Conservation (phyloP, 2,113 vertebrate species). For the Oryzias curvinotus region DNA sequence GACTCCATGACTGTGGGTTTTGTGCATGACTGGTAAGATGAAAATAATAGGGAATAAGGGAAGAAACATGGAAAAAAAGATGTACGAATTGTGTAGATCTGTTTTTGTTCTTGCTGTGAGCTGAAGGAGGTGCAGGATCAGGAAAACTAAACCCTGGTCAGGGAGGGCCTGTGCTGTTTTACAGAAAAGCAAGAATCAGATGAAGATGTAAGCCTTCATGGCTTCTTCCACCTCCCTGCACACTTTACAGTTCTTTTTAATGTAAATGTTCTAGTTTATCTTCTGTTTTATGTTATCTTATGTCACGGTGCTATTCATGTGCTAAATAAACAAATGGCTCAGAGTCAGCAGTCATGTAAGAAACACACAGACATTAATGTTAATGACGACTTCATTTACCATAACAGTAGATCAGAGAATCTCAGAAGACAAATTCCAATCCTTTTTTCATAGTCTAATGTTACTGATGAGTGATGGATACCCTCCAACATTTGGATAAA, state of each 20-base stretch:
- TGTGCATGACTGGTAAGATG: constrained; percentile 12
- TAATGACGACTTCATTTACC: neutral
- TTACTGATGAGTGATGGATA: constrained; percentile 24
- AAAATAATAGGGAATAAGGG: constrained; percentile 2
- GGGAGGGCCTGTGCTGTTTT: constrained; percentile 4
- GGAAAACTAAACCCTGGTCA: neutral
- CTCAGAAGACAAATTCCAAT: constrained; percentile 22
- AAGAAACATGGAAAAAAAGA: constrained; percentile 3
- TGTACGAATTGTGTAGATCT: too few species aligned
- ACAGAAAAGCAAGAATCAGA: neutral
- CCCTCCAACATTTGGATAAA: constrained; percentile 27
- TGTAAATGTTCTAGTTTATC: too few species aligned
- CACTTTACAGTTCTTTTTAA: too few species aligned
- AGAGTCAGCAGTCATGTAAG: constrained; percentile 18
- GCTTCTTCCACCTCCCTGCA: too few species aligned
- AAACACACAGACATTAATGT: constrained; percentile 1
- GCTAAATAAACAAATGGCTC: neutral
- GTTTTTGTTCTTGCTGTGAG: too few species aligned
- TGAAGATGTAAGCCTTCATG: too few species aligned
- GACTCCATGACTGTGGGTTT: constrained; percentile 3
- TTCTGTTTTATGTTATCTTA: too few species aligned
- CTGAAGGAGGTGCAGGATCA: constrained; percentile 15
- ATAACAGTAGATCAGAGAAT: constrained; percentile 31
- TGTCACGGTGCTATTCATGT: too few species aligned
- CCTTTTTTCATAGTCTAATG: constrained; percentile 21